These are phyloP conservation scores for Thereva nobilitata DNA, from an alignment of 2,888 invertebrate species.

Conservation along the genomic window DNA sequence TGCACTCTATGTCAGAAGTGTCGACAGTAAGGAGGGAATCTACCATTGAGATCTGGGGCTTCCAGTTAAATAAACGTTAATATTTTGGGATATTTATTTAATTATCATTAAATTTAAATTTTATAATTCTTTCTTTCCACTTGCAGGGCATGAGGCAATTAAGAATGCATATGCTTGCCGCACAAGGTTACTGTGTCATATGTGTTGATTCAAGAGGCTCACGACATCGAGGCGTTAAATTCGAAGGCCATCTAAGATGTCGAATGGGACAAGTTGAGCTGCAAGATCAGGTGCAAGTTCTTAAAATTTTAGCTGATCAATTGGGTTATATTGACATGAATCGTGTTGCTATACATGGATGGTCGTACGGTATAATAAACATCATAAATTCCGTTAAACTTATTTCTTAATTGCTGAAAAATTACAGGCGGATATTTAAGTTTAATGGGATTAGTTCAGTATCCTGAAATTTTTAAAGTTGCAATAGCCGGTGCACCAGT, in stretches of 20 bases:
- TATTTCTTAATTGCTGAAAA: slow-evolving; percentile 10
- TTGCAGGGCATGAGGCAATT: slow-evolving; percentile 85
- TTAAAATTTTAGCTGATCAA: slow-evolving; percentile 81
- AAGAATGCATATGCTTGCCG: slow-evolving; percentile 92
- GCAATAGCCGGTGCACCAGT: slow-evolving; percentile 98
- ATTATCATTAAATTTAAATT: slow-evolving; percentile 7
- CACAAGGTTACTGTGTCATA: slow-evolving; percentile 94
- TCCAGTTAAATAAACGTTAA: background rate
- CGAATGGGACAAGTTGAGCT: slow-evolving; percentile 94
- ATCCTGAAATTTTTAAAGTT: slow-evolving; percentile 91
- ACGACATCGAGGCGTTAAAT: slow-evolving; percentile 86
- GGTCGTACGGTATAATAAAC: slow-evolving; percentile 84
- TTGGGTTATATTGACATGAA: slow-evolving; percentile 88
- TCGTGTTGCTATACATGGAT: slow-evolving; percentile 94
- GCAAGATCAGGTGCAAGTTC: slow-evolving; percentile 92
- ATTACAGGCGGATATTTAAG: slow-evolving; percentile 84
- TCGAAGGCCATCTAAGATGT: slow-evolving; percentile 87
- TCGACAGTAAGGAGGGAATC: no score
- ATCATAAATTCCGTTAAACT: background rate
- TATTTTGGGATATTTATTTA: no score
- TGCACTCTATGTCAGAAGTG: no score
- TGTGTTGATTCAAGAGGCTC: slow-evolving; percentile 96
- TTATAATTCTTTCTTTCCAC: background rate
- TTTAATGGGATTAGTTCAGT: slow-evolving; percentile 89
- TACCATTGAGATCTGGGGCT: no score